A percentile compares a stretch with the other conserved stretches of the same genome.
Conservation (phyloP, 2,797 vertebrate species). For the Gambusia yucatana region DNA sequence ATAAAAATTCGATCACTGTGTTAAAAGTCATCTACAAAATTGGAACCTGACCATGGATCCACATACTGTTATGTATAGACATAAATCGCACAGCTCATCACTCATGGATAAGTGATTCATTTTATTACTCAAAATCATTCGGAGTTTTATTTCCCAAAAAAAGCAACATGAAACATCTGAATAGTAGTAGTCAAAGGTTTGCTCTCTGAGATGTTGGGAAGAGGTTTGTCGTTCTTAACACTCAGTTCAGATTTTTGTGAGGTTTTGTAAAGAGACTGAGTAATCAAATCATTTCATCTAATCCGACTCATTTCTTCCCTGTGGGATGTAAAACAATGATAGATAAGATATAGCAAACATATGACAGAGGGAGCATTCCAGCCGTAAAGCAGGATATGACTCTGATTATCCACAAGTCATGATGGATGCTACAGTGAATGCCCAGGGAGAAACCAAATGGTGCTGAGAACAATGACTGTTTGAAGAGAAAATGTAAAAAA, state of each 20-base stretch:
- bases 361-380: background rate
- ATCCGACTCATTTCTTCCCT: background rate
- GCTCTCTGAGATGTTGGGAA: background rate
- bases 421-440: background rate
- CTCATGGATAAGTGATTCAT: background rate
- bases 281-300: background rate
- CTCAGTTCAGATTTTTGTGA: no score
- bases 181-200: background rate
- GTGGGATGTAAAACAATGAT: background rate
- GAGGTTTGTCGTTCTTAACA: background rate
- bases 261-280: no score
- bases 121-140: no score
- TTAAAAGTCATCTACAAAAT: background rate
- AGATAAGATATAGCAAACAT: background rate
- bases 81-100: background rate
- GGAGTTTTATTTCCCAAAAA: no score
- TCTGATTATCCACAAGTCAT: background rate
- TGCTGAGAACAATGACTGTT: background rate
- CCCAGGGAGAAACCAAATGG: background rate
- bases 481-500: no score
- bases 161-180: no score
- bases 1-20: background rate
- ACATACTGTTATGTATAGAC: background rate
- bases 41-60: background rate
- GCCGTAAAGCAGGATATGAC: background rate